A percentile compares a stretch with the other conserved stretches of the same genome.
Evolutionary conservation across 2,888 invertebrate genomes (phyloP).

Genomic region (Morpho deidamia): DNA sequence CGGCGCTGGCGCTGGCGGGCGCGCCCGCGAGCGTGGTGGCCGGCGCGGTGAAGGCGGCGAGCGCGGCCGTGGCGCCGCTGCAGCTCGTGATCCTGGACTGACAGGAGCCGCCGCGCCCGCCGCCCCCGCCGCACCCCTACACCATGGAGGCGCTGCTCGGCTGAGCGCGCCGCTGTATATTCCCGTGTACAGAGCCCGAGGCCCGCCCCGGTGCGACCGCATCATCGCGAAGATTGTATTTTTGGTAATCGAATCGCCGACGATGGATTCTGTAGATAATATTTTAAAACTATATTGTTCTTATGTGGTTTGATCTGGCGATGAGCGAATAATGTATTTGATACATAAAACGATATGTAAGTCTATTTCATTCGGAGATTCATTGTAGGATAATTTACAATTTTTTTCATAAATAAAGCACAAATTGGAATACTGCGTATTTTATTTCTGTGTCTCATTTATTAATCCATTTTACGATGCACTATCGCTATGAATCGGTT

Average conservation of each 20-base stretch:
- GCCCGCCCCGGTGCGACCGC: constrained; percentile 22
- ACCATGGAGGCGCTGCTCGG: constrained; percentile 83
- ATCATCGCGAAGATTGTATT: constrained; percentile 64
- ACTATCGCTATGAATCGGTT: too few species aligned
- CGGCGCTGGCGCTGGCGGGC: constrained; percentile 33
- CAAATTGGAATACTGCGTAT: constrained; percentile 72
- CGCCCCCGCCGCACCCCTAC: constrained; percentile 70
- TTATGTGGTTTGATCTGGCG: constrained; percentile 77
- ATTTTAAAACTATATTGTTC: constrained; percentile 76
- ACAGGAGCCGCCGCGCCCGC: constrained; percentile 72
- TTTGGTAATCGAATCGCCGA: constrained; percentile 76
- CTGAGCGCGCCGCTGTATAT: constrained; percentile 51
- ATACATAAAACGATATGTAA: constrained; percentile 79
- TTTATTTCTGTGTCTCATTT: constrained; percentile 42
- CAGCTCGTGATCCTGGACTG: constrained; percentile 87
- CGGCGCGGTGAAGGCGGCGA: constrained; percentile 27
- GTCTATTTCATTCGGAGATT: constrained; percentile 80
- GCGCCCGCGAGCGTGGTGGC: constrained; percentile 26
- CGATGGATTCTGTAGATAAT: constrained; percentile 77
- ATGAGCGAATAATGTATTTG: constrained; percentile 77
- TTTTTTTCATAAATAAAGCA: constrained; percentile 84
- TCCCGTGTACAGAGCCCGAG: constrained; percentile 53
- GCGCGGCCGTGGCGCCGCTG: constrained; percentile 33
- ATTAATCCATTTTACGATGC: background rate
- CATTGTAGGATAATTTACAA: constrained; percentile 83